A percentile compares a stretch with the other conserved stretches of the same genome.
phyloP scores from a whole-genome alignment of 2,113 vertebrate genomes.

The Tragelaphus scriptus region DNA sequence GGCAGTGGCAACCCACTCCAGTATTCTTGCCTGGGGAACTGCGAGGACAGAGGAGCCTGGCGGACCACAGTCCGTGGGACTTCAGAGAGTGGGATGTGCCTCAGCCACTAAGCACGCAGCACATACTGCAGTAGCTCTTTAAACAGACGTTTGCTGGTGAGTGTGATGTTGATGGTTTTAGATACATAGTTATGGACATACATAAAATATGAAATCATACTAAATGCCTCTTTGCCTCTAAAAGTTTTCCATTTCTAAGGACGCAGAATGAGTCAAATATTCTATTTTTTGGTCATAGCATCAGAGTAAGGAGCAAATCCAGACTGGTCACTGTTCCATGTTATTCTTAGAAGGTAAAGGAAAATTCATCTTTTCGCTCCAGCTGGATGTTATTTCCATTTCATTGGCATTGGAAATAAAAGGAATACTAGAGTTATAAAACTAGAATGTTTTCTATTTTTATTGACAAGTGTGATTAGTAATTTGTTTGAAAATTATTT shows the following conservation, averaged over 20 bases:
- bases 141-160: neutral
- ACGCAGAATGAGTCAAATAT: neutral
- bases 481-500: slow-evolving; percentile 22
- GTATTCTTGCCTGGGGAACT: neutral
- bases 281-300: neutral
- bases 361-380: slow-evolving; percentile 46
- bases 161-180: neutral
- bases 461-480: neutral
- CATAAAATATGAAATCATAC: neutral
- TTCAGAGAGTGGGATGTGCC: neutral
- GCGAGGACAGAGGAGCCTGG: neutral
- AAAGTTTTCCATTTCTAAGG: neutral
- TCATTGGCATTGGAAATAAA: slow-evolving; percentile 10
- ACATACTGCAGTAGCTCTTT: neutral
- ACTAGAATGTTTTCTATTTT: neutral
- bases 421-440: neutral
- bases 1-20: neutral
- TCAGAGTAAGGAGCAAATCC: neutral
- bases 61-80: neutral
- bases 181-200: neutral
- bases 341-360: slow-evolving; percentile 44
- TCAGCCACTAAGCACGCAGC: rapidly evolving
- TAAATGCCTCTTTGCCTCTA: neutral
- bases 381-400: slow-evolving; percentile 37
- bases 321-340: neutral